Conservation (phyloP, 2,797 vertebrate species). For the Sebastes flavidus region DNA sequence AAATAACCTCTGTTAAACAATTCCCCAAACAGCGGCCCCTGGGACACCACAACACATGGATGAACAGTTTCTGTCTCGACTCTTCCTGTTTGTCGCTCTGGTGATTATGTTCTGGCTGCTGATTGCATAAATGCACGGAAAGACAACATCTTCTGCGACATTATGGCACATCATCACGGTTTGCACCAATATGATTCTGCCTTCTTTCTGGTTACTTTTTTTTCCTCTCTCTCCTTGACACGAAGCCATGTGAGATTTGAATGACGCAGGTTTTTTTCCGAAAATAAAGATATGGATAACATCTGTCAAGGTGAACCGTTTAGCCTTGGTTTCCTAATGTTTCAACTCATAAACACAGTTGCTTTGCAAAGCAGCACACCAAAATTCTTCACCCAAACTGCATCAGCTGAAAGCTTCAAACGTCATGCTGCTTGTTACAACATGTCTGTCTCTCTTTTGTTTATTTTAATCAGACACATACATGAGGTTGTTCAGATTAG, state of each 20-base stretch:
- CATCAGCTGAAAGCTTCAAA: neutral
- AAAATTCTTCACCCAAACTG: neutral
- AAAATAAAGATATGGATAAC: neutral
- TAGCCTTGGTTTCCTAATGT: neutral
- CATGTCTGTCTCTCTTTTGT: neutral
- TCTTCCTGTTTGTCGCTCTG: slow-evolving; percentile 97
- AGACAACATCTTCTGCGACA: neutral
- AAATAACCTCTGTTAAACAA: slow-evolving; percentile 19
- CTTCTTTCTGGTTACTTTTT: neutral
- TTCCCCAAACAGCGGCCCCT: slow-evolving; percentile 86
- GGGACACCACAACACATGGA: slow-evolving; percentile 97
- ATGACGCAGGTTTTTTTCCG: neutral
- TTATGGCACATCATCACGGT: neutral
- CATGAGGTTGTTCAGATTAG: neutral
- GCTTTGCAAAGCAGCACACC: neutral
- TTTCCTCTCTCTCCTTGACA: neutral
- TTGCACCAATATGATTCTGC: neutral
- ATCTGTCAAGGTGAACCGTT: neutral
- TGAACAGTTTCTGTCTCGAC: slow-evolving; percentile 97
- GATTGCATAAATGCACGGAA: slow-evolving; percentile 86
- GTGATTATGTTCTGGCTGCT: slow-evolving; percentile 99
- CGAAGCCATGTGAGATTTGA: slow-evolving; percentile 7
- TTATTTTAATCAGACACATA: neutral
- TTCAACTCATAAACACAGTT: neutral
- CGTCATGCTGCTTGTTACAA: neutral